Percentiles rank a stretch among this genome's conserved stretches.
Conservation (phyloP, 2,113 vertebrate species). For the Cercopithecus mona region DNA sequence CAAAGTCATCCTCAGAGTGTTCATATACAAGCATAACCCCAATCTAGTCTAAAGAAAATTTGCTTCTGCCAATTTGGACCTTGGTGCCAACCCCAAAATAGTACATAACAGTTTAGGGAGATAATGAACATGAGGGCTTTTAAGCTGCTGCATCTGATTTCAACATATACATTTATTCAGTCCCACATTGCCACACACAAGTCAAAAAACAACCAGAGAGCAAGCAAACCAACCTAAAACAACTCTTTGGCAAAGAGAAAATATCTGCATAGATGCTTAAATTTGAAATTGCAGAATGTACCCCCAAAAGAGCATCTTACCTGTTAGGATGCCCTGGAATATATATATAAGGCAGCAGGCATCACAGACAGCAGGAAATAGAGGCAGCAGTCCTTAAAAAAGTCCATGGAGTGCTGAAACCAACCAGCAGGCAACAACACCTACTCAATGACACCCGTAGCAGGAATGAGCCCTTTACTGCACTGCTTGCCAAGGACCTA, state of each 20-base stretch:
- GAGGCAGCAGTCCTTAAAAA: background rate
- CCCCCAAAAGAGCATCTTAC: background rate
- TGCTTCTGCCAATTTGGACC: background rate
- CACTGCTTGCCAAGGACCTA: background rate
- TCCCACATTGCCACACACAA: background rate
- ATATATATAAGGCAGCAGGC: background rate
- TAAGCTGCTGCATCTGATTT: background rate
- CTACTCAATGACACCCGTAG: background rate
- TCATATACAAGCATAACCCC: background rate
- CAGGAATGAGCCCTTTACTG: background rate
- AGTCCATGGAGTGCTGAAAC: background rate
- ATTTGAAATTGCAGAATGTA: background rate
- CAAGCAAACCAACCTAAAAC: background rate
- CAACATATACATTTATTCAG: background rate
- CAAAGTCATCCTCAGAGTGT: background rate
- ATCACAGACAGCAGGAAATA: background rate
- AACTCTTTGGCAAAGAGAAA: background rate
- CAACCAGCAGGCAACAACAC: background rate
- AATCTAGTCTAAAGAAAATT: background rate
- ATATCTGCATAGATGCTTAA: background rate
- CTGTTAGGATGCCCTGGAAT: slow-evolving; percentile 11
- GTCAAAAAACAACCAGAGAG: background rate
- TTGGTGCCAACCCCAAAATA: background rate
- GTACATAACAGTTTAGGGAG: background rate
- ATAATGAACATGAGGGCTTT: background rate